These are phyloP conservation scores for Drosophila atroscutellata DNA, from an alignment of 2,888 invertebrate genomes.

Conservation along the genomic window DNA sequence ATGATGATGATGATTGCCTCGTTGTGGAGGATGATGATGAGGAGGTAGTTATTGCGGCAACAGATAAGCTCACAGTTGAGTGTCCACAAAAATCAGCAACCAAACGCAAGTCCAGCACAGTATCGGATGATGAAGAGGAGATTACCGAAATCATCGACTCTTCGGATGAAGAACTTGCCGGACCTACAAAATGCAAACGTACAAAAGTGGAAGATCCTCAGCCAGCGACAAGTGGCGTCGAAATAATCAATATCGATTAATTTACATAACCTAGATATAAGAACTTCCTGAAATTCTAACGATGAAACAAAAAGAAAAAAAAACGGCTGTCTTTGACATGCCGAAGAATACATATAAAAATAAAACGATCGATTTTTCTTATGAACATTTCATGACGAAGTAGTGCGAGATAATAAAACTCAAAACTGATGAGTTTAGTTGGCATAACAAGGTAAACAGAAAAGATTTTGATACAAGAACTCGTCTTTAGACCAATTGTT, in stretches of 20 bases:
- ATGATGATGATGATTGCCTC: slow-evolving; percentile 82
- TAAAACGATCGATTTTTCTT: background rate
- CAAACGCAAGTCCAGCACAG: slow-evolving; percentile 76
- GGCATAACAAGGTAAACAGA: no score
- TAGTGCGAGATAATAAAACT: background rate
- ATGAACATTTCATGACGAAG: background rate
- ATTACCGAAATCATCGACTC: slow-evolving; percentile 79
- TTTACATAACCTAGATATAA: background rate
- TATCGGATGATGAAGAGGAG: slow-evolving; percentile 48
- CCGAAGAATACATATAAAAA: background rate
- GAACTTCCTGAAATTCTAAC: slow-evolving; percentile 13
- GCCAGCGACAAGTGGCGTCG: slow-evolving; percentile 22
- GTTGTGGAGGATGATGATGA: slow-evolving; percentile 81
- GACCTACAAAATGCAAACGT: slow-evolving; percentile 68
- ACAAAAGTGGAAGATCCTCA: slow-evolving; percentile 38
- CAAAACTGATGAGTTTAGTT: background rate
- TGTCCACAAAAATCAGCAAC: slow-evolving; percentile 45
- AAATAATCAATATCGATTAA: slow-evolving; percentile 78
- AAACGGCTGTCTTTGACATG: background rate
- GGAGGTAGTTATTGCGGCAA: slow-evolving; percentile 40
- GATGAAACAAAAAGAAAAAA: slow-evolving; percentile 16
- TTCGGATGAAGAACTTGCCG: slow-evolving; percentile 70
- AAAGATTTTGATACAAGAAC: no score
- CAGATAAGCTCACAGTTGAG: slow-evolving; percentile 57
- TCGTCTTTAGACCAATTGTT: background rate